These are phyloP conservation scores for Gnathonemus echidnorhynchus DNA, from an alignment of 2,113 vertebrate species.

Conservation along the genomic window DNA sequence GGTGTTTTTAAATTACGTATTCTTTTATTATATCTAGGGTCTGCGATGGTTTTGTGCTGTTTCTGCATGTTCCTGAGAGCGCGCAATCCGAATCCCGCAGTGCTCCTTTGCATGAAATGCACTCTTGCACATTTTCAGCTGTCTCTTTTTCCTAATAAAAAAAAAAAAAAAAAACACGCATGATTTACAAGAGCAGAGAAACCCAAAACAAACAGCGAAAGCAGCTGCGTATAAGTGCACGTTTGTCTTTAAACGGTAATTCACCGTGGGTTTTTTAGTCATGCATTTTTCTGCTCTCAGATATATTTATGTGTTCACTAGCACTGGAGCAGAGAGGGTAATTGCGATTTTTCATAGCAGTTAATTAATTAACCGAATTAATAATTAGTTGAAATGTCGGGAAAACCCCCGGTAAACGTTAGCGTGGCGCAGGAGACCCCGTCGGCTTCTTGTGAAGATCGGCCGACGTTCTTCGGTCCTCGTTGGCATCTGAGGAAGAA, in stretches of 20 bases:
- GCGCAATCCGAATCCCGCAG: neutral
- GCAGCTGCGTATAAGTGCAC: neutral
- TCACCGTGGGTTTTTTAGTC: neutral
- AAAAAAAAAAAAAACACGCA: neutral
- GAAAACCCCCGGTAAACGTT: neutral
- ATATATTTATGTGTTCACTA: neutral
- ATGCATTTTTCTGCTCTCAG: neutral
- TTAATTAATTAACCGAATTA: slow-evolving; percentile 1
- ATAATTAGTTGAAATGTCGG: neutral
- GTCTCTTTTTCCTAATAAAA: neutral
- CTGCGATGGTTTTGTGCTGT: neutral
- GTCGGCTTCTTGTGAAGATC: neutral
- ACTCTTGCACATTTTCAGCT: neutral
- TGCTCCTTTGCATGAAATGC: neutral
- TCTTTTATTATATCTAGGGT: neutral
- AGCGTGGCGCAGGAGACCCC: neutral
- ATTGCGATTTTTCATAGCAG: neutral
- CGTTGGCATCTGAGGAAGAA: neutral
- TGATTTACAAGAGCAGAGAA: neutral
- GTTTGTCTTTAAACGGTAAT: neutral
- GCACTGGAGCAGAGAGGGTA: neutral
- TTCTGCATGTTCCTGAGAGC: neutral
- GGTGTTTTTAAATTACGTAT: neutral
- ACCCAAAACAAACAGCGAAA: neutral
- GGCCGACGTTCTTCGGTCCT: neutral